Percentiles rank a stretch among this genome's conserved stretches.
Evolutionary conservation across 1,140 invertebrate species (phyloP).

Genomic region (Lycorma delicatula): DNA sequence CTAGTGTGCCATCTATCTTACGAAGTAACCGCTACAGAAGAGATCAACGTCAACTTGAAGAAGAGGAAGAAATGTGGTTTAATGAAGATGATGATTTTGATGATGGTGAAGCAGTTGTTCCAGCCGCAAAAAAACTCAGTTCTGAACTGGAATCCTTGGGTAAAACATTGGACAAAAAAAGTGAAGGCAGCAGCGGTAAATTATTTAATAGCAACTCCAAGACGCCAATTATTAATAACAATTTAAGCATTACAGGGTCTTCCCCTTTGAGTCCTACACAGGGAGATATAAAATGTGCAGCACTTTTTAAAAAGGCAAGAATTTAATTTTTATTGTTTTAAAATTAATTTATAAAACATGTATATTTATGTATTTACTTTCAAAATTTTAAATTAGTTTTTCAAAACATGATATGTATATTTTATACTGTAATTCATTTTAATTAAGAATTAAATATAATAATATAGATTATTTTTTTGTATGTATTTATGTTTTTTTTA

Average conservation of each 20-base stretch:
- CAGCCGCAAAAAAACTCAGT: slow-evolving; percentile 46
- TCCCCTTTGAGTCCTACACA: slow-evolving; percentile 38
- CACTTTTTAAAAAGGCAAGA: slow-evolving; percentile 51
- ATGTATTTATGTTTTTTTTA: too few relatives aligned
- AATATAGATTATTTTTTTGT: too few relatives aligned
- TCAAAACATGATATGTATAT: too few relatives aligned
- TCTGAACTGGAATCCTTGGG: slow-evolving; percentile 53
- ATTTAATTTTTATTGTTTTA: too few relatives aligned
- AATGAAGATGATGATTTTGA: slow-evolving; percentile 93
- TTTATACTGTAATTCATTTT: too few relatives aligned
- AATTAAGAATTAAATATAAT: too few relatives aligned
- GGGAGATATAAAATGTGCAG: slow-evolving; percentile 40
- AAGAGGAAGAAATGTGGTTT: slow-evolving; percentile 99
- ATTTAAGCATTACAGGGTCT: slow-evolving; percentile 36
- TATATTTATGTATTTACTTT: not conserved
- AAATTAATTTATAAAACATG: not conserved
- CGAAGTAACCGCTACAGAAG: slow-evolving; percentile 73
- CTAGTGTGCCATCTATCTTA: slow-evolving; percentile 64
- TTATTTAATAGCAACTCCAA: slow-evolving; percentile 30
- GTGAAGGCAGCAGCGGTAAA: slow-evolving; percentile 37
- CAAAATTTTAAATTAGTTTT: slow-evolving; percentile 14
- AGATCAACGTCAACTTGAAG: slow-evolving; percentile 86
- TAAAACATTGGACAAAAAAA: slow-evolving; percentile 51
- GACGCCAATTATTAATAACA: slow-evolving; percentile 30
- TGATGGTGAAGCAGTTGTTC: slow-evolving; percentile 60